Base-by-base conservation (phyloP, 2,888 invertebrate species). In the Rhimphoctona megacephalus region DNA sequence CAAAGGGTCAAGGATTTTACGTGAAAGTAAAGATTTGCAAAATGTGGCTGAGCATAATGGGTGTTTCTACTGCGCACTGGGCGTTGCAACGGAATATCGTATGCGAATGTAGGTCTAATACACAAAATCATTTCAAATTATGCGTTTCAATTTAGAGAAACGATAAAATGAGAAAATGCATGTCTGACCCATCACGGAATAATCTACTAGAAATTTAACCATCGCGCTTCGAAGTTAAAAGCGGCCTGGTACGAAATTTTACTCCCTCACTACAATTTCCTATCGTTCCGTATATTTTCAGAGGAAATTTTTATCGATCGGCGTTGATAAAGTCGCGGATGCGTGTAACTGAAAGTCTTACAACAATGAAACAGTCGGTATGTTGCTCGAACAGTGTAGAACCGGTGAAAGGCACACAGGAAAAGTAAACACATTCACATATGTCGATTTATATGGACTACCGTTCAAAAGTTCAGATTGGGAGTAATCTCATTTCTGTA, bases 351-450 rank as follows among this genome's bases (percentile, higher is more conserved):
- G 9, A 33, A 30, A 70, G 25, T 22, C 66, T 73, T 49, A 69
- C 52, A 61, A 69, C 54, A 61, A 81, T 72, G 49, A 36, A 67
- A 81, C 67, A 57, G 74, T 83, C 61, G 83, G 81, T 61, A 61
- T 39, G 61, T 81, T 81, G 83, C 61, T 81, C 81, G 81, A 83
- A 81, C 73, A 54, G 57, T 81, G 81, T 70, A 43, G 72, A 82
- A 43, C 82, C 83, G 81, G 83, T 83, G 86, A 86, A 83, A 83
- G 86, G 77, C 77, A 43, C 17, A 72, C 61, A 83, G 66, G 70
- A 80, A 83, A 76, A 83, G 57, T 30, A 67, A 33, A 67, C 25
- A 43, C 39, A 70, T 17, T 49, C 14, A 22, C 11, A 19, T 9
- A 1, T 33, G 11, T 22, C 30, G 14, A n/a, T 66, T 17, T 30